A percentile compares a stretch with the other conserved stretches of the same genome.
phyloP scores from a whole-genome alignment of 2,888 invertebrate species.

The Amphipoea oculea region DNA sequence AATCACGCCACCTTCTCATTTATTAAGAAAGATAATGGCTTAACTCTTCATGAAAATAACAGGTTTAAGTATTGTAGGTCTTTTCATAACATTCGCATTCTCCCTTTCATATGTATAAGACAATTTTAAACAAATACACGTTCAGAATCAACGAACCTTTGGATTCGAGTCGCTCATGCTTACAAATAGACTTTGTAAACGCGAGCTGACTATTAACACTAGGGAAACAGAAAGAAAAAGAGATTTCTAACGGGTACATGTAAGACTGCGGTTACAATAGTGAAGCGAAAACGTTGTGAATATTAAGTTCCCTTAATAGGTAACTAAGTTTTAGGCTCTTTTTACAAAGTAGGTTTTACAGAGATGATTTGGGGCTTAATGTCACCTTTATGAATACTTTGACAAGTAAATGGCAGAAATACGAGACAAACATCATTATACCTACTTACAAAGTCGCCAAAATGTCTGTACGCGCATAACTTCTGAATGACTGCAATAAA shows the following conservation, averaged over 20 bases:
- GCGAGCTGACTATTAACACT: constrained; percentile 45
- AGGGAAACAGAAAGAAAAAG: background rate
- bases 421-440: too few relatives aligned
- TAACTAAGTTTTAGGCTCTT: background rate
- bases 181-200: constrained; percentile 43
- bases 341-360: background rate
- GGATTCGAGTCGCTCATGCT: constrained; percentile 32
- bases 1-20: background rate
- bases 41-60: background rate
- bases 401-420: too few relatives aligned
- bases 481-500: too few relatives aligned
- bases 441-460: too few relatives aligned
- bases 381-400: too few relatives aligned
- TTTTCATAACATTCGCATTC: constrained; percentile 1
- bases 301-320: background rate
- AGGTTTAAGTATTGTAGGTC: background rate
- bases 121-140: constrained; percentile 31
- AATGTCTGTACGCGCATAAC: too few relatives aligned
- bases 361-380: too few relatives aligned
- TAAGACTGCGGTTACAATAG: background rate
- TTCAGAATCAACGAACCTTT: constrained; percentile 41
- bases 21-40: constrained; percentile 5
- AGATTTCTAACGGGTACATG: background rate
- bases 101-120: constrained; percentile 1
- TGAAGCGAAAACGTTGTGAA: background rate